Conservation (phyloP, 2,888 invertebrate species). For the Orchesella flavescens region DNA sequence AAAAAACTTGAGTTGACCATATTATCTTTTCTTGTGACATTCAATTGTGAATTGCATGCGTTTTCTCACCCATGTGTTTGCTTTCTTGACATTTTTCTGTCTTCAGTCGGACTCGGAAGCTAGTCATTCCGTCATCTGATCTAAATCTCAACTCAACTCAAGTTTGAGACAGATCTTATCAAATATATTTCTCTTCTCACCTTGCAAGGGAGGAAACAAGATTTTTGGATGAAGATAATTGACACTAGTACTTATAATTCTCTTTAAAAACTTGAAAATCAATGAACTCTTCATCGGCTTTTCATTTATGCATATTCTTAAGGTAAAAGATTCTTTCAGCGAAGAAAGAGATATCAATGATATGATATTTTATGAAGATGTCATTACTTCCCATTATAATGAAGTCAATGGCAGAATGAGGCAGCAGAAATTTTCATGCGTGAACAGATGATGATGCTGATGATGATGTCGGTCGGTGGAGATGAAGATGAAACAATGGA, state of each 20-base stretch:
- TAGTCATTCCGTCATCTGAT: conserved; percentile 33
- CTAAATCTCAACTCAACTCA: not conserved
- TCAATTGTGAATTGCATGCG: conserved; percentile 18
- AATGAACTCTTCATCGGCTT: not conserved
- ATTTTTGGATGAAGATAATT: not conserved
- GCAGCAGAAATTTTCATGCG: conserved; percentile 34
- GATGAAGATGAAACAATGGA: conserved; percentile 42
- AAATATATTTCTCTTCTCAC: not conserved
- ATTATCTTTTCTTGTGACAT: conserved; percentile 21
- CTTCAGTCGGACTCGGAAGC: conserved; percentile 45
- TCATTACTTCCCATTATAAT: conserved; percentile 42
- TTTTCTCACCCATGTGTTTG: conserved; percentile 52
- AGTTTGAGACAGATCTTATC: conserved; percentile 45
- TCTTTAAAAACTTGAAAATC: too few species aligned
- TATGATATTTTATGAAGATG: conserved; percentile 53
- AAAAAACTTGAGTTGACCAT: not conserved
- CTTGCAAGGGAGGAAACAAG: not conserved
- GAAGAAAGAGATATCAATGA: not conserved
- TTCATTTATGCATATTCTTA: not conserved
- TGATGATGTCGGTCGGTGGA: not conserved
- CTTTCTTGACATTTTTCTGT: conserved; percentile 15
- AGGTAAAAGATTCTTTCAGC: too few species aligned
- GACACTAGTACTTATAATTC: too few species aligned
- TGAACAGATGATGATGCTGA: conserved; percentile 5
- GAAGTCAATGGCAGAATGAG: conserved; percentile 58